Base-by-base conservation (phyloP, 2,888 invertebrate genomes). In the Cacoxenus indagator region DNA sequence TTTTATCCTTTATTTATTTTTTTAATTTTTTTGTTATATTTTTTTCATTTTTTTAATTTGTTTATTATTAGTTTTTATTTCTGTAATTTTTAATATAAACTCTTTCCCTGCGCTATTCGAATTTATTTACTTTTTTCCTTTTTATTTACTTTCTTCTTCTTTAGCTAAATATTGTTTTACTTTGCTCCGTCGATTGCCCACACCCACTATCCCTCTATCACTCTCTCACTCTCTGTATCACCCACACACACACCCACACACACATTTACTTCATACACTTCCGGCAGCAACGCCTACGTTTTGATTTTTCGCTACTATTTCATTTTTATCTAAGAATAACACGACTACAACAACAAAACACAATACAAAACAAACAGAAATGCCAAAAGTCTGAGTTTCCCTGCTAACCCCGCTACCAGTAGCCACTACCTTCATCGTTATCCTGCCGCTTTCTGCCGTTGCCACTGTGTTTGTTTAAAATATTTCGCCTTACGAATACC, bases 401-500 rank as follows among this genome's bases (percentile, higher is more conserved):
- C 37, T 37, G 8, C 37, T 11, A 37, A n/a, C n/a, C n/a, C 4
- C 37, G 37, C 37, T 14, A 37, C 8, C 37, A 37, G 14, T 14
- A 31, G 9, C 31, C 4, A 31, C 4, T 6, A 31, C 14, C 14
- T 8, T 37, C 37, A 14, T 37, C 37, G 14, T 37, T 37, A 37
- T 37, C 37, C 37, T 37, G 37, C 37, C 37, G 24, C 22, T 51
- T 22, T 46, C 57, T 64, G 68, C 55, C 22, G 64, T 22, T 48
- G 51, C 62, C n/a, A 62, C 31, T 62, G 64, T 65, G 68, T 71
- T 71, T 64, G 48, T 29, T 70, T 70, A 65, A 65, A 48, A 31
- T 54, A 31, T 67, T 51, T 1, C 17, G 19, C 26, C n/a, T 17
- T 37, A 19, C 22, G 31, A 17, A 8, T 54, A 45, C 69, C 65